phyloP scores from a whole-genome alignment of 2,888 invertebrate species.

The Gisinianus flammeolus region DNA sequence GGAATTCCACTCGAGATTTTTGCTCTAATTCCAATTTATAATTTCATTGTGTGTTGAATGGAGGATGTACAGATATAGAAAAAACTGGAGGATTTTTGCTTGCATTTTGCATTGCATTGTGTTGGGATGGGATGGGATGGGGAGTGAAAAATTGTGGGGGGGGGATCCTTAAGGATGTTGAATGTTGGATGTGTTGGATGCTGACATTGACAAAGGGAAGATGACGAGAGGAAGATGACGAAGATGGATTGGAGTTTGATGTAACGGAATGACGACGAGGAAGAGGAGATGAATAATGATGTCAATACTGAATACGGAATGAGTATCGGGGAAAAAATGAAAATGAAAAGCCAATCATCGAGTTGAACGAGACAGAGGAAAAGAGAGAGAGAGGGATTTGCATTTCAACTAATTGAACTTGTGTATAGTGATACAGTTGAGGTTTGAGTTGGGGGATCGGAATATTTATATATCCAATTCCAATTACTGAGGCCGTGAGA shows the following conservation, averaged over 20 bases:
- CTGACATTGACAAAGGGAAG: not conserved
- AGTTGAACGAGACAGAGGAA: not conserved
- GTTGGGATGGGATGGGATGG: too few relatives aligned
- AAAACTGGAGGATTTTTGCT: too few relatives aligned
- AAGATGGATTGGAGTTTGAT: not conserved
- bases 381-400: constrained; percentile 11
- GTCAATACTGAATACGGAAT: not conserved
- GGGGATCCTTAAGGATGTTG: too few relatives aligned
- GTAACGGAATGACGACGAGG: too few relatives aligned
- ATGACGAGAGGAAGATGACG: not conserved
- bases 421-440: not conserved
- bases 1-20: too few relatives aligned
- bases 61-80: too few relatives aligned
- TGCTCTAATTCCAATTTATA: too few relatives aligned
- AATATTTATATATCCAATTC: not conserved
- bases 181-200: not conserved
- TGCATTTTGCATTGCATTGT: too few relatives aligned
- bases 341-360: not conserved
- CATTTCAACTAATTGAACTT: constrained; percentile 3
- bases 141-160: too few relatives aligned
- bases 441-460: not conserved
- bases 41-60: too few relatives aligned
- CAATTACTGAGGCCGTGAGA: not conserved
- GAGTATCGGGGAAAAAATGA: not conserved
- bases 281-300: too few relatives aligned